A percentile compares a stretch with the other conserved stretches of the same genome.
Evolutionary conservation across 2,113 vertebrate genomes (phyloP).

Genomic region (Trachemys scripta): DNA sequence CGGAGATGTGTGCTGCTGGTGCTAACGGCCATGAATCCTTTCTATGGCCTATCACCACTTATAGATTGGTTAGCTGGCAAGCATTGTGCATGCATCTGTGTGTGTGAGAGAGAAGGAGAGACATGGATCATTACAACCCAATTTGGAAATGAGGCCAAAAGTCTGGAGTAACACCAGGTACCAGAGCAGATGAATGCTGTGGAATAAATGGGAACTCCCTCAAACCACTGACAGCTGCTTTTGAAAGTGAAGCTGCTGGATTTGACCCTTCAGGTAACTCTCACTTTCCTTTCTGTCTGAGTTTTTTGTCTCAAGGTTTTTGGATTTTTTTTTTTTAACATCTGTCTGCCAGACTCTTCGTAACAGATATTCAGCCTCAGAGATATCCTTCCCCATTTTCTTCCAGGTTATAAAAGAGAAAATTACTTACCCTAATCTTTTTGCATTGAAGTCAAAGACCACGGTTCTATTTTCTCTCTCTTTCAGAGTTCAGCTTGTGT

Average conservation of each 20-base stretch:
- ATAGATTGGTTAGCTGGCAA: background rate
- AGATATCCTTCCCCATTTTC: too few relatives aligned
- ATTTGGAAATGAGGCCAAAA: background rate
- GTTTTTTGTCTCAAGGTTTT: background rate
- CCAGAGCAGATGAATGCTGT: background rate
- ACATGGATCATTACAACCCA: background rate
- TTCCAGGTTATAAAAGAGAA: background rate
- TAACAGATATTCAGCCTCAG: background rate
- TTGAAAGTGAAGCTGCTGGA: background rate
- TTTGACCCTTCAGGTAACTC: background rate
- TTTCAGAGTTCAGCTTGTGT: background rate
- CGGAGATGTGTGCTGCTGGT: background rate
- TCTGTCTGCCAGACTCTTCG: background rate
- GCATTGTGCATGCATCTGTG: background rate
- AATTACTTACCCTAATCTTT: background rate
- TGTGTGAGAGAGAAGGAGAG: background rate
- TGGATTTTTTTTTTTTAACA: background rate
- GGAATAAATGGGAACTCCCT: accelerated
- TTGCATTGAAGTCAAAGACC: background rate
- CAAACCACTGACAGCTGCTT: background rate
- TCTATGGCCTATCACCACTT: background rate
- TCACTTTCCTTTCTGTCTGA: background rate
- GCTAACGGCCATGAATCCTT: background rate
- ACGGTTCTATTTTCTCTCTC: background rate
- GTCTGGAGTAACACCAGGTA: too few relatives aligned